These are phyloP conservation scores for Ictalurus furcatus DNA, from an alignment of 2,113 vertebrate genomes.

Conservation along the genomic window DNA sequence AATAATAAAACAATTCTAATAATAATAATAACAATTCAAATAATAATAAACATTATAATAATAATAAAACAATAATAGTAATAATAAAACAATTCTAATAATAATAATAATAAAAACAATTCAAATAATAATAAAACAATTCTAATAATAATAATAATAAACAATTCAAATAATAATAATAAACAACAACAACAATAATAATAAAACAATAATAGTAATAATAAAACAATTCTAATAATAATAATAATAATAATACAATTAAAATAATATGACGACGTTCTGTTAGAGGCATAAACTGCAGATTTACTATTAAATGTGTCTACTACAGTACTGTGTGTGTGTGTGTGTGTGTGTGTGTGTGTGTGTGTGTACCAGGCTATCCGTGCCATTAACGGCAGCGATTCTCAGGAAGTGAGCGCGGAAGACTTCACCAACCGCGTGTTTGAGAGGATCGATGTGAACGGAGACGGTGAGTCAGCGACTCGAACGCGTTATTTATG, in stretches of 20 bases:
- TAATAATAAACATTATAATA: too few relatives aligned
- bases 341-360: not conserved
- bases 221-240: not conserved
- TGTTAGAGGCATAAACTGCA: not conserved
- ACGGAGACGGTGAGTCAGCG: constrained; percentile 81
- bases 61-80: too few relatives aligned
- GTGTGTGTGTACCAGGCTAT: constrained; percentile 74
- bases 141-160: not conserved
- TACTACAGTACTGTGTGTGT: not conserved
- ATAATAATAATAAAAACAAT: not conserved
- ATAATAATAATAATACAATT: too few relatives aligned
- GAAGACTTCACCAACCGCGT: constrained; percentile 90
- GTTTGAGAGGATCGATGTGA: constrained; percentile 86
- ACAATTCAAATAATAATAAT: not conserved
- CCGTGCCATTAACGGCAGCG: constrained; percentile 83
- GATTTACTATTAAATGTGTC: not conserved
- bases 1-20: too few relatives aligned
- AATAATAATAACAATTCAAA: too few relatives aligned
- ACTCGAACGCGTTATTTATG: not conserved
- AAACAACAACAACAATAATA: too few relatives aligned
- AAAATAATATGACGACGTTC: not conserved
- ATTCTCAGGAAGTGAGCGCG: constrained; percentile 71
- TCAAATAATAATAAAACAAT: not conserved
- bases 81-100: too few relatives aligned
- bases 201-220: too few relatives aligned